Conservation (phyloP, 2,113 vertebrate species). For the Pan paniscus region DNA sequence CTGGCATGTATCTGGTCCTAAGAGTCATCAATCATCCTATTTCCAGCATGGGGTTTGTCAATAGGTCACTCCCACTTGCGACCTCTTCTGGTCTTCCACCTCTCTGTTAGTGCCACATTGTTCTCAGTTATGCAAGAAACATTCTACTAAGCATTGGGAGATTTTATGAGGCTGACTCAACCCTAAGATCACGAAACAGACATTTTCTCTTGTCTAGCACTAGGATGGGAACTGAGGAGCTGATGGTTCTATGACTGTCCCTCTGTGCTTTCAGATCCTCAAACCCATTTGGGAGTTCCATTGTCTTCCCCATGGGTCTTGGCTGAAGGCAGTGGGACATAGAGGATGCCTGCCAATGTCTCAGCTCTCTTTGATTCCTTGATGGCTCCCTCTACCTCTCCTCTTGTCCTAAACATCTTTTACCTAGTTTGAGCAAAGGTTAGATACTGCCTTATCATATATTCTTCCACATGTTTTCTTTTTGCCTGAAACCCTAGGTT, state of each 20-base stretch:
- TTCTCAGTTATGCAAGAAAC: not conserved
- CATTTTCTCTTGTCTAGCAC: not conserved
- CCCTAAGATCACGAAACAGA: not conserved
- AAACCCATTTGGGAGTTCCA: not conserved
- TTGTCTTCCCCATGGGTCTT: not conserved
- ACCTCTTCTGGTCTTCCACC: not conserved
- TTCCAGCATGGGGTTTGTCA: not conserved
- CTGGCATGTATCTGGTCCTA: not conserved
- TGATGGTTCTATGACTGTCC: not conserved
- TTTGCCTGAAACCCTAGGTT: not conserved
- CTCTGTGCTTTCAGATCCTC: not conserved
- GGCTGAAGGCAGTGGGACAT: not conserved
- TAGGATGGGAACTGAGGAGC: not conserved
- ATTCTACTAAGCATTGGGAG: not conserved
- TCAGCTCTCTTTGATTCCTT: not conserved
- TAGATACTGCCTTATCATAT: not conserved
- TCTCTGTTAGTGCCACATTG: not conserved
- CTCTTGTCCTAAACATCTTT: not conserved
- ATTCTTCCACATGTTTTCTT: not conserved
- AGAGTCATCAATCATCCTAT: not conserved
- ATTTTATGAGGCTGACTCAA: not conserved
- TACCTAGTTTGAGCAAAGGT: not conserved
- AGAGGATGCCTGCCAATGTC: not conserved
- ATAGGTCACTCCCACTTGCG: not conserved
- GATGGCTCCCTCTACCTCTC: not conserved